Base-by-base conservation (phyloP, 2,888 invertebrate genomes). In the Andrena haemorrhoa region DNA sequence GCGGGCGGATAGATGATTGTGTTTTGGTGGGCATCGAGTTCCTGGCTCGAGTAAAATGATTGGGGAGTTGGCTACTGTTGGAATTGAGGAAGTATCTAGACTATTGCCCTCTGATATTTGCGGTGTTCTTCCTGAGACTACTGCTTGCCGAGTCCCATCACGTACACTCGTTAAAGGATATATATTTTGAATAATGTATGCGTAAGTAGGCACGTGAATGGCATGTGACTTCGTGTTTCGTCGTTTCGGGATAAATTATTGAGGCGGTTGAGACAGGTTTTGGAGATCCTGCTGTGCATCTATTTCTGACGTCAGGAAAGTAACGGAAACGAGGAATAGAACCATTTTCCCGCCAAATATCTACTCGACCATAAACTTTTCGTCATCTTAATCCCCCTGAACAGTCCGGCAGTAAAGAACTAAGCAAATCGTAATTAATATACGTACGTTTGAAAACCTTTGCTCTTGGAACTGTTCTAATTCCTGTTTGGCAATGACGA, bases 111-210 rank as follows among this genome's bases (percentile, higher is more conserved):
- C 26, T 26, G 53, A 58, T 16, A 51, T 71, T 71, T 51, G 12
- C 29, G 23, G 6, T 12, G 16, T 31, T 56, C n/a, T 31, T 58
- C 58, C 66, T 8, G 26, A 33, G 2, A 61, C 53, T 33, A 16
- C 56, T 31, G 26, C 8, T 68, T 51, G 16, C 41, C 41, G 20
- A 78, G 68, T 68, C 76, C 20, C 6, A 4, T 16, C 68, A 31
- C 33, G 78, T 63, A 56, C 64, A 3, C 20, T 5, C 20, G 49
- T 47, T 53, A 75, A 60, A 63, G 29, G 76, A 68, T 75, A 75
- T 75, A 75, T 68, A 35, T 75, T 69, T 56, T 53, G 75, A 75
- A 63, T 68, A 69, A 69, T 78, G 76, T 63, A 78, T 63, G 23
- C 47, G 31, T 20, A 26, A 12, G 23, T 5, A 16, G 7, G 10